These are phyloP conservation scores for Yoshiicerus persimilis DNA, from an alignment of 1,140 invertebrate species.

Conservation along the genomic window DNA sequence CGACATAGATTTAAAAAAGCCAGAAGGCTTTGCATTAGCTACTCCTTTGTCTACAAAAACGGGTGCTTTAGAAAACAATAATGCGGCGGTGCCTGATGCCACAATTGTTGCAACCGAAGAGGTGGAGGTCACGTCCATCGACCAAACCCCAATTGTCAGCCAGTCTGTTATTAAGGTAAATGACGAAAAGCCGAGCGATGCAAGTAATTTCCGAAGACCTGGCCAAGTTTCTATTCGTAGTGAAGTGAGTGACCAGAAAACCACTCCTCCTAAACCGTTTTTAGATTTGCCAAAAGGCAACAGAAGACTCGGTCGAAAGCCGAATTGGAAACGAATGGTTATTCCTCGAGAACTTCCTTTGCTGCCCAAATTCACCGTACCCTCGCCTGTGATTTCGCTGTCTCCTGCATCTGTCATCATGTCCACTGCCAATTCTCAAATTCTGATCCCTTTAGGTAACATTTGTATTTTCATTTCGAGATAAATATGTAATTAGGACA, in stretches of 20 bases:
- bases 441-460: background rate
- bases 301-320: slow-evolving; percentile 36
- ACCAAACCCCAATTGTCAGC: background rate
- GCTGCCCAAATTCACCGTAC: slow-evolving; percentile 30
- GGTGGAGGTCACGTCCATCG: background rate
- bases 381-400: background rate
- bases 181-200: background rate
- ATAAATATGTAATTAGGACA: too few relatives aligned
- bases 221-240: background rate
- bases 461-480: background rate
- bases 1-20: background rate
- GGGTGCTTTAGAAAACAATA: background rate
- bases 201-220: background rate
- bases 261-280: slow-evolving; percentile 33
- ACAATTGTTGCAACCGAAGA: background rate
- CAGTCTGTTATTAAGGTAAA: background rate
- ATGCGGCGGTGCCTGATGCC: background rate
- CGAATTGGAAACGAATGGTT: slow-evolving; percentile 30
- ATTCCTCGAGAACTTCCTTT: slow-evolving; percentile 42
- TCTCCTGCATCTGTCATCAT: background rate
- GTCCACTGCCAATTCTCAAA: background rate
- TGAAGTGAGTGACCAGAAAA: background rate
- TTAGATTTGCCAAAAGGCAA: slow-evolving; percentile 47
- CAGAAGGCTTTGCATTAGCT: background rate
- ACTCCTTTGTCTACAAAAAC: background rate